phyloP scores from a whole-genome alignment of 1,140 invertebrate genomes.

The Diuraphis noxia region DNA sequence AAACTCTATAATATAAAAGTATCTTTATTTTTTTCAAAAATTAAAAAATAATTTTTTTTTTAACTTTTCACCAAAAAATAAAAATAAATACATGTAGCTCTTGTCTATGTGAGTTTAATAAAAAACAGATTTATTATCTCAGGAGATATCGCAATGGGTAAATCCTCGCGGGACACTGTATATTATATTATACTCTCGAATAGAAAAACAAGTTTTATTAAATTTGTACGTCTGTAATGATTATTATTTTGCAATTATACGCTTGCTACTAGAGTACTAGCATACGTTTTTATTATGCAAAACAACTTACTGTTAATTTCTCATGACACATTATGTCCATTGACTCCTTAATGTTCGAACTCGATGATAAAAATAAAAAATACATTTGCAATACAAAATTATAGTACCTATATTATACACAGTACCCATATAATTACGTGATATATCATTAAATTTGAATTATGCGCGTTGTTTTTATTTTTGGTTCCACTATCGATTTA shows the following conservation, averaged over 20 bases:
- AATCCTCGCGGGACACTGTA: too few relatives aligned
- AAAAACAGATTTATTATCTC: too few relatives aligned
- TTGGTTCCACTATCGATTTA: neutral
- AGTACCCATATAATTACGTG: neutral
- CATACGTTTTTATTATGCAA: neutral
- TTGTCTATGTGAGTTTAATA: too few relatives aligned
- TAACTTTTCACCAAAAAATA: too few relatives aligned
- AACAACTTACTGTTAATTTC: slow-evolving; percentile 7
- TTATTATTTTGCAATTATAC: neutral
- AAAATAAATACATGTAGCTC: too few relatives aligned
- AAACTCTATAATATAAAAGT: too few relatives aligned
- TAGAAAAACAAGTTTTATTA: neutral
- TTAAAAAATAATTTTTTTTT: too few relatives aligned
- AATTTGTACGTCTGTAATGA: neutral
- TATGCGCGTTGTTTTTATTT: neutral
- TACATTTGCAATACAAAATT: neutral
- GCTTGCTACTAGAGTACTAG: neutral
- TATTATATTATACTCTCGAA: neutral
- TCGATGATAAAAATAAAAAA: neutral
- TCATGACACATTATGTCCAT: neutral
- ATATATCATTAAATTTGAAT: neutral
- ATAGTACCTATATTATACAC: neutral
- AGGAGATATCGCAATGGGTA: too few relatives aligned
- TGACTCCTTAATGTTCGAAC: neutral
- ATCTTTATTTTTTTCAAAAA: too few relatives aligned